These are phyloP conservation scores for Mastomys natalensis DNA, from an alignment of 2,113 vertebrate species.

Conservation along the genomic window DNA sequence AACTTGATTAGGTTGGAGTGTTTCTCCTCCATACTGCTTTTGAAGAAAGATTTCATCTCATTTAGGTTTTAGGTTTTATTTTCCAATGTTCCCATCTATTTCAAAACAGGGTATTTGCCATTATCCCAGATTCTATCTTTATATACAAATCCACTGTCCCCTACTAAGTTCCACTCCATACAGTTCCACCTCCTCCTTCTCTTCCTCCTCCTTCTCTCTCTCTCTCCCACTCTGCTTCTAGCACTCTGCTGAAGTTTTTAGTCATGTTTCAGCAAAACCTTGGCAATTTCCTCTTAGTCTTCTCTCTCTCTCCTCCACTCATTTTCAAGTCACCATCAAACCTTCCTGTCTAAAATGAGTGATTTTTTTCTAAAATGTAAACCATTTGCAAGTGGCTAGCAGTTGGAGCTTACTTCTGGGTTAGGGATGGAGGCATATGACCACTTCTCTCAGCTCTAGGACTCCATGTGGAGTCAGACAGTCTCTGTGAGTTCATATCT, in stretches of 20 bases:
- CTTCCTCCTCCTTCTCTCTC: too few relatives aligned
- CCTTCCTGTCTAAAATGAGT: background rate
- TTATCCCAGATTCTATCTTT: background rate
- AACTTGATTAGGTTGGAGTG: background rate
- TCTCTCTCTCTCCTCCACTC: background rate
- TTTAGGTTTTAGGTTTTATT: conserved; percentile 9
- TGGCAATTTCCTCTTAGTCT: background rate
- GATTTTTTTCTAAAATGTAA: conserved; percentile 40
- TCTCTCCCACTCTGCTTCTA: too few relatives aligned
- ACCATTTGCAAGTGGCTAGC: background rate
- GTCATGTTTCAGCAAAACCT: background rate
- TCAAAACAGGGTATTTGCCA: background rate
- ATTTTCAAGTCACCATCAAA: background rate
- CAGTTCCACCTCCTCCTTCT: background rate
- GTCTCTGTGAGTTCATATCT: background rate
- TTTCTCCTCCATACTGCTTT: background rate
- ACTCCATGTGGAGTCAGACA: background rate
- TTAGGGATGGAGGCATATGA: background rate
- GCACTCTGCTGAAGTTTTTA: background rate
- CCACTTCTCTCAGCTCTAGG: background rate
- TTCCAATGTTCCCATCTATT: background rate
- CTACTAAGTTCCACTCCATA: background rate
- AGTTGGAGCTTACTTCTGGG: background rate
- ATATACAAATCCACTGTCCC: background rate
- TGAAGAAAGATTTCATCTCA: background rate